These are phyloP conservation scores for Phenganax stokvisi DNA, from an alignment of 92 coral and sea anemone genomes.

Conservation along the genomic window DNA sequence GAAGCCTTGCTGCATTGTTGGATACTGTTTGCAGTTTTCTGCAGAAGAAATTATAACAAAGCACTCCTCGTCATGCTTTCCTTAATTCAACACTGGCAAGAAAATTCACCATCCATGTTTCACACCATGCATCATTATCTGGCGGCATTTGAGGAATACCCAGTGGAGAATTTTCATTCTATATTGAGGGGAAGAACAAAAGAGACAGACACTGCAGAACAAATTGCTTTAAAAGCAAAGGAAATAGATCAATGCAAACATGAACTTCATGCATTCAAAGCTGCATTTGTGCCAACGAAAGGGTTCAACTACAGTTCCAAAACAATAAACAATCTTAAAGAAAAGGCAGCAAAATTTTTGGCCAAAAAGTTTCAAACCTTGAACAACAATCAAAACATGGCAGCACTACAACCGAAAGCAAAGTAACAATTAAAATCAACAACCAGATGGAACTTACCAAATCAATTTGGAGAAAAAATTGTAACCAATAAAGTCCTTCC, in stretches of 20 bases:
- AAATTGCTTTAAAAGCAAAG: constrained; percentile 16
- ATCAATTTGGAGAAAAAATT: background rate
- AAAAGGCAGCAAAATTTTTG: constrained; percentile 28
- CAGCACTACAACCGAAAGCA: constrained; percentile 7
- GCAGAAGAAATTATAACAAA: constrained; percentile 28
- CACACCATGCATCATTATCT: background rate
- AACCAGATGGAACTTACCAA: background rate
- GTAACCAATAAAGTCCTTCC: background rate
- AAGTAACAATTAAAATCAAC: background rate
- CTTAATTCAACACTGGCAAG: constrained; percentile 23
- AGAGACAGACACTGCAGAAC: constrained; percentile 33
- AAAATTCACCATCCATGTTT: constrained; percentile 20
- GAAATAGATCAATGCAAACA: constrained; percentile 30
- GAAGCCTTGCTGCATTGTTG: constrained; percentile 30
- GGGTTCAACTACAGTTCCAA: constrained; percentile 8
- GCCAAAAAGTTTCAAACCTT: constrained; percentile 16
- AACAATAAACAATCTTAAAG: background rate
- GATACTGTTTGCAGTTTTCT: constrained; percentile 23
- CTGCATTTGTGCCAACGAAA: constrained; percentile 11
- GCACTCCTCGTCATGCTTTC: constrained; percentile 10
- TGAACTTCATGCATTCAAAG: constrained; percentile 18
- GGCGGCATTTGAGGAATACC: constrained; percentile 10
- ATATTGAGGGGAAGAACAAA: constrained; percentile 16
- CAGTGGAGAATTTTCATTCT: constrained; percentile 33
- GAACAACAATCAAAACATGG: constrained; percentile 4